Base-by-base conservation (phyloP, 2,888 invertebrate genomes). In the Catocala nupta region DNA sequence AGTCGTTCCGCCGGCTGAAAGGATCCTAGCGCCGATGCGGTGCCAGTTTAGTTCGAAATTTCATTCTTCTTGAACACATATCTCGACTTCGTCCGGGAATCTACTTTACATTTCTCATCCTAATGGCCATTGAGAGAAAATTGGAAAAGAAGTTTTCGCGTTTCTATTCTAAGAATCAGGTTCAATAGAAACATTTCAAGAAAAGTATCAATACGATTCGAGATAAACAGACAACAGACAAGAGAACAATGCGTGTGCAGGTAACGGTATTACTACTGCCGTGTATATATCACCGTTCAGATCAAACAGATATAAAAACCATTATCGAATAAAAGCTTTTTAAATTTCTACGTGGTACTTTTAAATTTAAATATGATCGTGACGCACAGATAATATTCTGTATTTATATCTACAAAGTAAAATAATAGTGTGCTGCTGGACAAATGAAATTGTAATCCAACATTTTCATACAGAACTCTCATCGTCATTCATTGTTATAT, bases 51-150 rank as follows among this genome's bases (percentile, higher is more conserved):
- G 87, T 90, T 90, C 85, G 86, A 89, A 91, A 91, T 91, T 93
- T 92, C 89, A 91, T 92, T 93, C 92, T 92, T 90, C 86, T 86
- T 88, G 83, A 90, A 92, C 90, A 90, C 90, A 92, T 91, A 93
- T 92, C 91, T 91, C 89, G 91, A 89, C 86, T 91, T 89, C 90
- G 86, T 85, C 83, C 88, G 88, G 86, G 89, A 92, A 92, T 92
- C 92, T 92, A 93, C 90, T 93, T 92, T 93, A 91, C 93, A 93
- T 93, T 94, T 92, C 90, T 93, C 93, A 93, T 93, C 92, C 90
- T 93, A 94, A 94, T 93, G 92, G 93, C 93, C 91, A 93, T 92
- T 91, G 90, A 89, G 87, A 91, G 93, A 92, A 93, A 93, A 93
- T 93, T 93, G 92, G 93, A 93, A 92, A 91, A 87, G 91, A 92